These are phyloP conservation scores for Tethea ocularis DNA, from an alignment of 2,888 invertebrate species.

Conservation along the genomic window DNA sequence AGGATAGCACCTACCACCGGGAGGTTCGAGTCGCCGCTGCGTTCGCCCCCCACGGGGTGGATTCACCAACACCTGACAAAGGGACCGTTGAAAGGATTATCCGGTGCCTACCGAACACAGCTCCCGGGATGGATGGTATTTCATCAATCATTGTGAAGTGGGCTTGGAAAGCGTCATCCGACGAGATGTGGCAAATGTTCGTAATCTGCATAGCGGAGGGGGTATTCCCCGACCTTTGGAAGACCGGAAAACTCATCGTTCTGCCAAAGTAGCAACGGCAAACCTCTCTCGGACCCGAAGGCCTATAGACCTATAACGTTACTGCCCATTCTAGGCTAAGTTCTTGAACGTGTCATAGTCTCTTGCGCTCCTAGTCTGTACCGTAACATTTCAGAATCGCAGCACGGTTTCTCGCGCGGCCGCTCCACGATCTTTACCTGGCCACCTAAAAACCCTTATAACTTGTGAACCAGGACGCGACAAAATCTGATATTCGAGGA, in stretches of 20 bases:
- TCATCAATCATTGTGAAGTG: slow-evolving; percentile 25
- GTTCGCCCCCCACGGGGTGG: slow-evolving; percentile 22
- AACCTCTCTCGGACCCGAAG: slow-evolving; percentile 17
- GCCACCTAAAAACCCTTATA: no score
- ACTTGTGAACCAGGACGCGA: no score
- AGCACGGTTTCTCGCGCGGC: slow-evolving; percentile 43
- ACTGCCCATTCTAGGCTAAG: slow-evolving; percentile 38
- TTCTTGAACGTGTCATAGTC: slow-evolving; percentile 35
- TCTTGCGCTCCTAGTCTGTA: slow-evolving; percentile 21
- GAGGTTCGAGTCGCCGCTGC: slow-evolving; percentile 25
- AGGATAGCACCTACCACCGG: slow-evolving; percentile 29
- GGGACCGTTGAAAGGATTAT: slow-evolving; percentile 22
- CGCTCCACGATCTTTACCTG: slow-evolving; percentile 35
- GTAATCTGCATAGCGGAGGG: slow-evolving; percentile 28
- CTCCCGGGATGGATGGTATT: slow-evolving; percentile 41
- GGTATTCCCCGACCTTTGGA: slow-evolving; percentile 35
- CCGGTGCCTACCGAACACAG: slow-evolving; percentile 30
- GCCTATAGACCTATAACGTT: slow-evolving; percentile 41
- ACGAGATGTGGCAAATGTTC: slow-evolving; percentile 19
- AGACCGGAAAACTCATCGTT: slow-evolving; percentile 28
- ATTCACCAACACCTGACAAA: slow-evolving; percentile 15
- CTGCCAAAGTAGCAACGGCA: slow-evolving; percentile 35
- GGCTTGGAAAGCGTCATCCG: slow-evolving; percentile 21
- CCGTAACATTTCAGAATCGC: slow-evolving; percentile 19
- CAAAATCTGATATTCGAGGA: no score